Percentiles rank a stretch among this genome's conserved stretches.
These are phyloP conservation scores for Phrynocephalus versicolor DNA, from an alignment of 2,113 vertebrate species.

Conservation along the genomic window DNA sequence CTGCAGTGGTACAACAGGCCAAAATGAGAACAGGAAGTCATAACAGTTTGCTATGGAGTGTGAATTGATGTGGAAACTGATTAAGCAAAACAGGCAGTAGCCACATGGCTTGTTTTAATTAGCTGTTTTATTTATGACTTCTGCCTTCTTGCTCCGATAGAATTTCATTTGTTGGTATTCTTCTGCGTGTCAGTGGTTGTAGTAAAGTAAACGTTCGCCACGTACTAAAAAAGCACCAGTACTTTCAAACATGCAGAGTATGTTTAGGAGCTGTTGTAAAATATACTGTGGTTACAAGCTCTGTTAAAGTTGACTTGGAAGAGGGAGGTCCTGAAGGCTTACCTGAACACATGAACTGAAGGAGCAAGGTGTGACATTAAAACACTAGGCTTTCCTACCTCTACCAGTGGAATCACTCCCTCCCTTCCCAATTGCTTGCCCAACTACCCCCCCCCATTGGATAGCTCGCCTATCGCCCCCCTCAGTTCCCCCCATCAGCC, in stretches of 20 bases:
- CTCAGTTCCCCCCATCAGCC: too few relatives aligned
- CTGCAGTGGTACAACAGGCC: not conserved
- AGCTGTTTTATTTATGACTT: not conserved
- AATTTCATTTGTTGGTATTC: not conserved
- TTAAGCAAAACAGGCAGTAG: not conserved
- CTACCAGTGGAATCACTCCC: too few relatives aligned
- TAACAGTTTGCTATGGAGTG: not conserved
- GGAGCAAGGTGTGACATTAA: too few relatives aligned
- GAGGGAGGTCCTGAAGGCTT: not conserved
- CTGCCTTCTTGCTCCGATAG: not conserved
- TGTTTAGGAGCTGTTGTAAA: not conserved
- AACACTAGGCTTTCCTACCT: too few relatives aligned
- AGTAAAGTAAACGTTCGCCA: not conserved
- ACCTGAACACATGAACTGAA: not conserved
- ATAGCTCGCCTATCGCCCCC: too few relatives aligned
- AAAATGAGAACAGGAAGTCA: not conserved
- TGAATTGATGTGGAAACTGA: not conserved
- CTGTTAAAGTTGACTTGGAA: not conserved
- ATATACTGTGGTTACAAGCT: not conserved
- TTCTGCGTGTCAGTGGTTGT: not conserved
- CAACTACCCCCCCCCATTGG: too few relatives aligned
- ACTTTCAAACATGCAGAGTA: not conserved
- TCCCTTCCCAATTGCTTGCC: too few relatives aligned
- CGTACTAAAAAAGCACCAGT: not conserved
- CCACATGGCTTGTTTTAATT: not conserved